Evolutionary conservation across 2,113 vertebrate genomes (phyloP).

Genomic region (Scytalopus superciliaris): DNA sequence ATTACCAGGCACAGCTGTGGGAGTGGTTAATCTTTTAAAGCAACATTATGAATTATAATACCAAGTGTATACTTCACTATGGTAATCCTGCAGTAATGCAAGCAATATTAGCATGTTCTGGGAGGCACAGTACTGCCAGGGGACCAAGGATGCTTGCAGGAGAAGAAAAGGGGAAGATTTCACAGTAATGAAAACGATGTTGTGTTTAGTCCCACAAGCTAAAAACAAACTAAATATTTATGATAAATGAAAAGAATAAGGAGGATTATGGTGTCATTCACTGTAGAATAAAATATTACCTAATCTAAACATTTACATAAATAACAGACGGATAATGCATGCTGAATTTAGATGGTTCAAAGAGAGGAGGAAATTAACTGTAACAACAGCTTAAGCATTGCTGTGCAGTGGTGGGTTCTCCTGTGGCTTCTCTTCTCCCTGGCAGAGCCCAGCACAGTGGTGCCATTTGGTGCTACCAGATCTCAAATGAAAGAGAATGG

Average conservation of each 20-base stretch:
- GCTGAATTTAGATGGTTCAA: constrained; percentile 48
- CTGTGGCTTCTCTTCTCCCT: not conserved
- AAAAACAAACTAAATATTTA: constrained; percentile 74
- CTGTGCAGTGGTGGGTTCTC: not conserved
- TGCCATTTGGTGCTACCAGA: not conserved
- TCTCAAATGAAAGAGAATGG: not conserved
- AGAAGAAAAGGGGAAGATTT: constrained; percentile 69
- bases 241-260: constrained; percentile 60
- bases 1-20: constrained; percentile 63
- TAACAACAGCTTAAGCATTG: not conserved
- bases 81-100: constrained; percentile 72
- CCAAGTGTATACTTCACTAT: constrained; percentile 69
- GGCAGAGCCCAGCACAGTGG: fast-evolving
- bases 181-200: constrained; percentile 60
- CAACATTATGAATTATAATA: constrained; percentile 76
- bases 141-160: constrained; percentile 57
- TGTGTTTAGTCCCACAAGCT: constrained; percentile 65
- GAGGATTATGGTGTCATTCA: constrained; percentile 67
- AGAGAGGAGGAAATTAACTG: constrained; percentile 46
- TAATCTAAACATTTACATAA: constrained; percentile 70
- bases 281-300: constrained; percentile 61
- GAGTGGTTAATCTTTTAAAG: constrained; percentile 77
- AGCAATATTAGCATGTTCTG: constrained; percentile 71
- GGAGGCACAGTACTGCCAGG: constrained; percentile 60
- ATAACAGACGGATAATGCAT: constrained; percentile 39